Percentiles rank a stretch among this genome's conserved stretches.
Evolutionary conservation across 2,797 vertebrate species (phyloP).

Genomic region (Characodon lateralis): DNA sequence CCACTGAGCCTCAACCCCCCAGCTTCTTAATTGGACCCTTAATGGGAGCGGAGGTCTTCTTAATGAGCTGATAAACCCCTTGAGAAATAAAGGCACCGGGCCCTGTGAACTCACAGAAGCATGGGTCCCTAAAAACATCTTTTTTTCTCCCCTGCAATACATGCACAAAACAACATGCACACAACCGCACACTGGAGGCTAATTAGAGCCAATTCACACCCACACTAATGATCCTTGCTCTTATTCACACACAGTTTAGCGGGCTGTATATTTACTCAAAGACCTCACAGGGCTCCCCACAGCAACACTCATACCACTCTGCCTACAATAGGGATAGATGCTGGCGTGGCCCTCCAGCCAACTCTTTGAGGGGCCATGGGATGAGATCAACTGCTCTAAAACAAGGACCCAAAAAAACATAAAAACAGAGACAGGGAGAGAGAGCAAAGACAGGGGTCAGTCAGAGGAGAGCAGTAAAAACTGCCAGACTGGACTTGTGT

Average conservation of each 20-base stretch:
- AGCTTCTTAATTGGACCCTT: constrained; percentile 78
- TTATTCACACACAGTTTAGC: constrained; percentile 82
- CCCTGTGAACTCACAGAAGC: constrained; percentile 57
- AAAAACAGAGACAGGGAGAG: constrained; percentile 61
- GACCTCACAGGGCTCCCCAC: constrained; percentile 62
- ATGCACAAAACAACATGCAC: constrained; percentile 42
- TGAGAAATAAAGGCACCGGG: constrained; percentile 54
- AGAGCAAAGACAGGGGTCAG: constrained; percentile 69
- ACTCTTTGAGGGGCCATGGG: constrained; percentile 57
- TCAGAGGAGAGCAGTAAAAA: constrained; percentile 79
- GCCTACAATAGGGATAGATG: constrained; percentile 60
- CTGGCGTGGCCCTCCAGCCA: constrained; percentile 53
- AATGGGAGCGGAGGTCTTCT: constrained; percentile 70
- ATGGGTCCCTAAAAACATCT: constrained; percentile 73
- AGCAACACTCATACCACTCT: constrained; percentile 68
- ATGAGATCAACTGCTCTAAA: constrained; percentile 52
- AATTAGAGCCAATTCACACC: constrained; percentile 85
- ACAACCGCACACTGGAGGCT: constrained; percentile 65
- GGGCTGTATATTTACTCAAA: constrained; percentile 81
- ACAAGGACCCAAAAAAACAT: constrained; percentile 66
- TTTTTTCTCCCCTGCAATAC: constrained; percentile 51
- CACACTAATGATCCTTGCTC: constrained; percentile 79
- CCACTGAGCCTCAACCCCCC: constrained; percentile 68
- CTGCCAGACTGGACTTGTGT: constrained; percentile 69
- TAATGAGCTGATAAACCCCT: constrained; percentile 82